Base-by-base conservation (phyloP, 2,797 vertebrate genomes). In the Nannoperca australis region DNA sequence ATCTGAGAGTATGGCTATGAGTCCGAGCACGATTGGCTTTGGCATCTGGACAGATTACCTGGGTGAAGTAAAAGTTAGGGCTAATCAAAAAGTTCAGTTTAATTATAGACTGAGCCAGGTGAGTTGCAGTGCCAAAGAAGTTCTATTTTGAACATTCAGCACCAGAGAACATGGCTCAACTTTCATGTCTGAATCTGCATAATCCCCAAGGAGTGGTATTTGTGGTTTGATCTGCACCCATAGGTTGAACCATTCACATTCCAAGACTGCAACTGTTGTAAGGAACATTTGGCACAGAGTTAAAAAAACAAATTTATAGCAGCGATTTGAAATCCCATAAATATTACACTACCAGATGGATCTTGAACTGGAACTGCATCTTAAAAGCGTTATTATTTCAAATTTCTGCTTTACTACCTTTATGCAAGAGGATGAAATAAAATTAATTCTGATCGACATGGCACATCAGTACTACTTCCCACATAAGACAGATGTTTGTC, bases 21-120 rank as follows among this genome's bases (percentile, higher is more conserved):
- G 86, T 60, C 44, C 1, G 79, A 58, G 74, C 1, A 54, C 85
- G 78, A 81, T 51, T 44, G 76, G 61, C 59, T 81, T 71, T 88
- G 89, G 89, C 91, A 89, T 86, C 78, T 84, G 85, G 83, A 78
- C 78, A 76, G 81, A 22, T 49, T 74, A 79, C 73, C 79, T 78
- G 44, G 79, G 83, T 77, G 81, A 86, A 81, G 72, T 47, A 62
- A 86, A 90, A 92, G 88, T 91, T 91, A 44, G 36, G 87, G 73
- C 85, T 89, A 81, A 83, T 92, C 81, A 89, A 78, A 92, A 93
- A 92, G 86, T 92, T 87, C 9, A 14, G 27, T 65, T 78, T 87
- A 89, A 88, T 91, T 89, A 83, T 40, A 63, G 70, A 68, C 65
- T 4, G 36, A 65, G 40, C 32, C 63, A 77, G 58, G 62, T 78